Base-by-base conservation (phyloP, 2,888 invertebrate species). In the Myopa testacea region DNA sequence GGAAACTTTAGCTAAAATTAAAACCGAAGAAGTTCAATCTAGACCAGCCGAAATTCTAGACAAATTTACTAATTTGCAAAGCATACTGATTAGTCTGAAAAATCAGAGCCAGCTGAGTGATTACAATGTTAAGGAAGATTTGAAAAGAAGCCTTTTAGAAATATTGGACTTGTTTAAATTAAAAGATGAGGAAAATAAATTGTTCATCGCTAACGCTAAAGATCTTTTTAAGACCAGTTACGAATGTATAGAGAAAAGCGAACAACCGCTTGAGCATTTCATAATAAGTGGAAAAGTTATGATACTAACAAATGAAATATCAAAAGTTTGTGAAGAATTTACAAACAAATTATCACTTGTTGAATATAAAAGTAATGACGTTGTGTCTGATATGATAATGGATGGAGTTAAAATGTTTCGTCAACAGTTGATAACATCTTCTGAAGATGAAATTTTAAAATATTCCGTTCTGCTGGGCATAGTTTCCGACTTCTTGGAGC, bases 401-500 rank as follows among this genome's bases (percentile, higher is more conserved):
- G 37, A 65, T 37, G 38, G 34, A 65, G 38, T 50, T 14, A 50
- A 50, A 50, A 45, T 8, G 12, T 4, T 16, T 65, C 45, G 38
- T 34, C 19, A 26, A 8, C 8, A 63, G 4, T 26, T 63, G 1
- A 16, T 58, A 40, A 4, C 63, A 40, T 0, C 10, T 14, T 19
- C 79, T 6, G 60, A 26, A n/a, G 58, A 68, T 3, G 65, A 65
- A 38, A 50, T 70, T 45, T 10, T 45, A 19, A 75, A 68, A 5
- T n/a, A 80, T 7, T 38, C 80, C 38, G 78, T 79, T 0, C 60
- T 81, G 4, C 73, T 76, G 12, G 16, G 40, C 10, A 77, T 75
- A 45, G 63, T 79, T 52, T n/a, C 78, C 38, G 79, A 81, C 7
- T 16, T 80, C 1, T 60, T 85, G n/a, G 79, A 83, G 1, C 81